A percentile compares a stretch with the other conserved stretches of the same genome.
phyloP scores from a whole-genome alignment of 2,888 invertebrate genomes.

The Drosophila anomalata region DNA sequence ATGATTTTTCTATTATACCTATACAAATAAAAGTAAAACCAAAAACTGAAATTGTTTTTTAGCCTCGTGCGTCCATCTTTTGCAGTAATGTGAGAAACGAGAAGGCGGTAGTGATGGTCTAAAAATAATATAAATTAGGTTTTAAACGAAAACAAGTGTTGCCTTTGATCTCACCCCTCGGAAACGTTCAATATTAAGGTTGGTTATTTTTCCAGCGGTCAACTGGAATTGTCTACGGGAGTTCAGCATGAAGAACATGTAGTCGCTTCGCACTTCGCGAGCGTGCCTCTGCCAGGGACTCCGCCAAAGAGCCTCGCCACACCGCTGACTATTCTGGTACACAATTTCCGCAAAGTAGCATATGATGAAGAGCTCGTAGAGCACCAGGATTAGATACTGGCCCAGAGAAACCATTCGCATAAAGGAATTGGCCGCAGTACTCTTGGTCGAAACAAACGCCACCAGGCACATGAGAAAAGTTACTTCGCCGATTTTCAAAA shows the following conservation, averaged over 20 bases:
- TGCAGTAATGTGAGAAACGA: constrained; percentile 80
- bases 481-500: constrained; percentile 79
- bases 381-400: constrained; percentile 75
- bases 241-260: constrained; percentile 72
- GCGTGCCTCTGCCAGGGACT: constrained; percentile 78
- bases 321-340: constrained; percentile 71
- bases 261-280: constrained; percentile 65
- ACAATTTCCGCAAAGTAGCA: constrained; percentile 79
- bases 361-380: constrained; percentile 79
- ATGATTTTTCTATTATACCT: constrained; percentile 44
- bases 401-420: constrained; percentile 71
- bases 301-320: constrained; percentile 76
- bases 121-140: constrained; percentile 23
- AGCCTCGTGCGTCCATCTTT: constrained; percentile 71
- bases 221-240: constrained; percentile 63
- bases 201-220: constrained; percentile 78
- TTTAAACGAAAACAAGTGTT: neutral
- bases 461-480: constrained; percentile 80
- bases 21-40: constrained; percentile 38
- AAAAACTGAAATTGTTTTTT: constrained; percentile 19
- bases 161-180: constrained; percentile 43
- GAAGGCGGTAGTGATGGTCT: constrained; percentile 80
- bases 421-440: constrained; percentile 71
- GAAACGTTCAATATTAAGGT: constrained; percentile 71
- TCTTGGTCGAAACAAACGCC: constrained; percentile 80